Percentiles rank a stretch among this genome's conserved stretches.
Conservation (phyloP, 2,797 vertebrate genomes). For the Smutsia temminckii region DNA sequence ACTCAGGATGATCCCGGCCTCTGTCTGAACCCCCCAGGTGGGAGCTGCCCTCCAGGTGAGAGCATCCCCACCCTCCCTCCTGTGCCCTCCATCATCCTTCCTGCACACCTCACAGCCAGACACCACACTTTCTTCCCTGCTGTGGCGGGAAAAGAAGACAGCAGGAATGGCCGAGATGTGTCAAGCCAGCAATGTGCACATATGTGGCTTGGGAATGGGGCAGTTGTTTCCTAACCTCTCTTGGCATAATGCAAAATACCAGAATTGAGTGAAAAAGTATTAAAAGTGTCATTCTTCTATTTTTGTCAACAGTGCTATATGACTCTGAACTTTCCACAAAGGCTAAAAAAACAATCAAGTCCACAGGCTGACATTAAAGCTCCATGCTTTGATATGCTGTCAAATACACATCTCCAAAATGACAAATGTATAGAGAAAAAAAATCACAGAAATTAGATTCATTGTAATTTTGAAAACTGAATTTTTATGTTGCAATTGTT, state of each 20-base stretch:
- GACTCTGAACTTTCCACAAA: constrained; percentile 12
- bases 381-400: background rate
- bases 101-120: background rate
- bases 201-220: accelerated
- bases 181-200: background rate
- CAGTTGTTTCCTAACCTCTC: background rate
- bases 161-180: background rate
- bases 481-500: constrained; percentile 40
- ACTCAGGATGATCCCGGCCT: background rate
- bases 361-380: background rate
- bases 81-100: background rate
- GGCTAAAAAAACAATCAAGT: constrained; percentile 14
- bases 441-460: constrained; percentile 58
- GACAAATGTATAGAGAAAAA: constrained; percentile 17
- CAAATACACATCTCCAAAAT: constrained; percentile 45
- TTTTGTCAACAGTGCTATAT: background rate
- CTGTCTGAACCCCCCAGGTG: background rate
- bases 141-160: background rate
- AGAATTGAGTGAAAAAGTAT: background rate
- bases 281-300: background rate
- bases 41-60: background rate
- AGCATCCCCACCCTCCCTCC: background rate
- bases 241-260: background rate
- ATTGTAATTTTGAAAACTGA: constrained; percentile 47
- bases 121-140: background rate